Evolutionary conservation across 1,140 invertebrate species (phyloP), one percentile per base, ranked within the genome.

Genomic region (Melipona quadrifasciata): DNA sequence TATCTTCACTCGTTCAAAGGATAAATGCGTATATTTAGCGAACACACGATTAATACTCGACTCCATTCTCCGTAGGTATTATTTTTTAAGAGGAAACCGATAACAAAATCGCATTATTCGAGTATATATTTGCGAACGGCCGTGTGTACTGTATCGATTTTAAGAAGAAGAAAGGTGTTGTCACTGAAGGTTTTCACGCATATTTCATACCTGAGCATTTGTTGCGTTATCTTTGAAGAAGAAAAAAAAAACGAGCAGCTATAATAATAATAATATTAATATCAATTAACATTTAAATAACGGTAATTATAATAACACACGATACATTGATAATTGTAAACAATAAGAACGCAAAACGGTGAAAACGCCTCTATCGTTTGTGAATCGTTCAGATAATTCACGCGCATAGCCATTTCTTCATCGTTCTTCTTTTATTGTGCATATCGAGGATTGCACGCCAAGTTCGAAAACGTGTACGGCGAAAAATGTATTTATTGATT

Each of bases 231-330:
- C 34, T 53, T 2, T 0, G 5, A 39, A 39, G 39, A 39, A 39
- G 3, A 39, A 39, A 39, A 39, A 39, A 72, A 85, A 65, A 51
- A 34, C 34, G 68, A 72, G 68, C 55, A 72, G 67, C 55, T 55
- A 84, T 78, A 82, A 64, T 84, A 78, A 79, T 83, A 73, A 53
- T 85, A 75, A 74, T 70, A 70, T 73, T 86, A 82, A 82, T 86
- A 82, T 70, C 55, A 58, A 81, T 74, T 85, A 82, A 85, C 79
- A 67, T 81, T 61, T 80, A 64, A 83, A 70, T 81, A 82, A 82
- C n/a, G 79, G 51, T 85, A 61, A 81, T 70, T 75, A 76, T 82
- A 82, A 73, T 82, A 70, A 85, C 24, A 80, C 51, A 57, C 55
- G 80, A 57, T 27, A 84, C 74, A 51, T 70, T 77, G 53, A 80